phyloP scores from a whole-genome alignment of 2,888 invertebrate species.

The Steinernema carpocapsae region DNA sequence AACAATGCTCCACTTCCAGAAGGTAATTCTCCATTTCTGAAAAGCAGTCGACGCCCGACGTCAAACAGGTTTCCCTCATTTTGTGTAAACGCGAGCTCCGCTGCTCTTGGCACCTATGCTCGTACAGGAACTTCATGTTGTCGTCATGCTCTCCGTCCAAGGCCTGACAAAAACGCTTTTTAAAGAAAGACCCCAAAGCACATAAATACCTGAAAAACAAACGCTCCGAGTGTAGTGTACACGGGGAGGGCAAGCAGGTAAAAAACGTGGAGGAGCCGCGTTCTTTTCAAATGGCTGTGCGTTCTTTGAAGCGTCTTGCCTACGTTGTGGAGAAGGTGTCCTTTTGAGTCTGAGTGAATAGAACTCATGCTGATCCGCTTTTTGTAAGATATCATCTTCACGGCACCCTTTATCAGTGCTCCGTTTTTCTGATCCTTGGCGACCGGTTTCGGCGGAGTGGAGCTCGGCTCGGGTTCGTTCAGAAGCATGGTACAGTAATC shows the following conservation, averaged over 20 bases:
- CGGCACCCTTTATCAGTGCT: not conserved
- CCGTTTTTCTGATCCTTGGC: constrained; percentile 8
- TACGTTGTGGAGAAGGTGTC: constrained; percentile 52
- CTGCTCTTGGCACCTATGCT: constrained; percentile 49
- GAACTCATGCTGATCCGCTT: constrained; percentile 34
- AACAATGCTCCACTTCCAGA: constrained; percentile 50
- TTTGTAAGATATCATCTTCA: constrained; percentile 29
- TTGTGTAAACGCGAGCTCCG: constrained; percentile 37
- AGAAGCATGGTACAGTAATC: not conserved
- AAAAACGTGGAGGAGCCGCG: constrained; percentile 55
- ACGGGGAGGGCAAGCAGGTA: constrained; percentile 55
- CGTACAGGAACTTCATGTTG: constrained; percentile 42
- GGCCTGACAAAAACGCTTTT: constrained; percentile 42
- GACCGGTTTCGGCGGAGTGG: no score
- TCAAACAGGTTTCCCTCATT: constrained; percentile 41
- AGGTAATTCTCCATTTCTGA: constrained; percentile 44
- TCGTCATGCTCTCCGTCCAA: constrained; percentile 62
- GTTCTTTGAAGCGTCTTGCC: constrained; percentile 57
- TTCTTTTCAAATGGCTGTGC: constrained; percentile 50
- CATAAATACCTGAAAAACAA: constrained; percentile 52
- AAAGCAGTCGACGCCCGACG: constrained; percentile 43
- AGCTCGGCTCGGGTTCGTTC: not conserved
- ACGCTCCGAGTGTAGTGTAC: constrained; percentile 61
- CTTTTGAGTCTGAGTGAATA: constrained; percentile 46
- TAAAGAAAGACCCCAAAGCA: not conserved